phyloP scores from a whole-genome alignment of 2,888 invertebrate genomes.

The Dendrolimus houi region DNA sequence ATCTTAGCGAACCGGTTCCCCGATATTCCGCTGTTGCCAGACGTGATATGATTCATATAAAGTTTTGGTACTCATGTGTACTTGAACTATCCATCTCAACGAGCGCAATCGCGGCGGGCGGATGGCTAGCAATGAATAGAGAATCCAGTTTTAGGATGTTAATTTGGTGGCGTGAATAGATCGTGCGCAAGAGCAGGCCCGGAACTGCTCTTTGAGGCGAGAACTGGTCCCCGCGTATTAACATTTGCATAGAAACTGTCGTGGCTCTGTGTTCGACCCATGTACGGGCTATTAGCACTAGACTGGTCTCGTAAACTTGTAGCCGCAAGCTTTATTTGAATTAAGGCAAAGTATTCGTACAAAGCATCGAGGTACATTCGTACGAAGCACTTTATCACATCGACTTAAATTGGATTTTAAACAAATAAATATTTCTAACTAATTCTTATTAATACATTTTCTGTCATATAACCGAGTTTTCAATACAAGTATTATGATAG shows the following conservation, averaged over 20 bases:
- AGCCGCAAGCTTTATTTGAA: slow-evolving; percentile 18
- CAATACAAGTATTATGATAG: too few relatives aligned
- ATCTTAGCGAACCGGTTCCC: slow-evolving; percentile 25
- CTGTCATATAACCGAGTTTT: too few relatives aligned
- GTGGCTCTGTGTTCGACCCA: slow-evolving; percentile 49
- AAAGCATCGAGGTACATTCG: too few relatives aligned
- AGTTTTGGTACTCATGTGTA: background rate
- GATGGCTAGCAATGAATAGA: slow-evolving; percentile 22
- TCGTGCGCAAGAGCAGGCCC: slow-evolving; percentile 54
- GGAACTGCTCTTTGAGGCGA: slow-evolving; percentile 60
- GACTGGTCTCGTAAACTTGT: slow-evolving; percentile 26
- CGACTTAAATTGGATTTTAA: too few relatives aligned
- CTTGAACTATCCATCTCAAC: background rate
- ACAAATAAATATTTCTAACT: too few relatives aligned
- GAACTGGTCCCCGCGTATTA: slow-evolving; percentile 70
- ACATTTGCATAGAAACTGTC: slow-evolving; percentile 76
- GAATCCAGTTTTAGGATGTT: slow-evolving; percentile 51
- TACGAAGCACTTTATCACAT: too few relatives aligned
- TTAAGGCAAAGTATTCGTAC: too few relatives aligned
- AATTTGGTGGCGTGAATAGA: slow-evolving; percentile 56
- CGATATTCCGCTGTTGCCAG: slow-evolving; percentile 14
- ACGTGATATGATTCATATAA: background rate
- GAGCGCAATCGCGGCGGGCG: background rate
- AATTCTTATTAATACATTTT: too few relatives aligned
- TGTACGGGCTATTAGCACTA: slow-evolving; percentile 59